phyloP scores from a whole-genome alignment of 2,113 vertebrate genomes.

The Alectura lathami region DNA sequence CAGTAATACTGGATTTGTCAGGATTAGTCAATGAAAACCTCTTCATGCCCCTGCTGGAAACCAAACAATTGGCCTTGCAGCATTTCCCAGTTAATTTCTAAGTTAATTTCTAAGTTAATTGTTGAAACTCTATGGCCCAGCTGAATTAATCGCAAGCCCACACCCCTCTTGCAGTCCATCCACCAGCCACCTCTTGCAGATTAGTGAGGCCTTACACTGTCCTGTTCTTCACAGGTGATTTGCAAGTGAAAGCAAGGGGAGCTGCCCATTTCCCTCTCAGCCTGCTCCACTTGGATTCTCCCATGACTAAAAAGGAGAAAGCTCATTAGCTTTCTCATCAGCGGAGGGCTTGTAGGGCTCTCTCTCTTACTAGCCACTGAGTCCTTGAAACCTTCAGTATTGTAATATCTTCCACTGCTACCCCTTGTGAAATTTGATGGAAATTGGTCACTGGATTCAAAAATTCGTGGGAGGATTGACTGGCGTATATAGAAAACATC shows the following conservation, averaged over 20 bases:
- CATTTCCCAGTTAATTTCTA: neutral
- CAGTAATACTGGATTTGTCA: neutral
- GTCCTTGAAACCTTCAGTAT: neutral
- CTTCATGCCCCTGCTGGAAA: neutral
- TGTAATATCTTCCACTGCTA: neutral
- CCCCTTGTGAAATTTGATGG: neutral
- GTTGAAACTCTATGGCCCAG: neutral
- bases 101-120: neutral
- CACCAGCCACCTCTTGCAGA: fast-evolving
- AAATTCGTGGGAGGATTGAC: neutral
- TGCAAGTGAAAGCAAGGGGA: neutral
- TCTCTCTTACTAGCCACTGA: neutral
- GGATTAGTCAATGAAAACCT: neutral
- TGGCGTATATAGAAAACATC: neutral
- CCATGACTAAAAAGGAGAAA: neutral
- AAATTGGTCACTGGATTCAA: neutral
- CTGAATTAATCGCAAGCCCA: neutral
- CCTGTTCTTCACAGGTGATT: neutral
- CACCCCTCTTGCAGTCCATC: neutral
- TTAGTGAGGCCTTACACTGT: neutral
- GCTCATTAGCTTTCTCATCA: neutral
- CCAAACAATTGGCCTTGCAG: neutral
- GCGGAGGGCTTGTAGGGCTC: neutral
- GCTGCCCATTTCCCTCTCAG: neutral
- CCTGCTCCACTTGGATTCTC: neutral